Base-by-base conservation (phyloP, 2,888 invertebrate genomes). In the Heliconius ismenius region DNA sequence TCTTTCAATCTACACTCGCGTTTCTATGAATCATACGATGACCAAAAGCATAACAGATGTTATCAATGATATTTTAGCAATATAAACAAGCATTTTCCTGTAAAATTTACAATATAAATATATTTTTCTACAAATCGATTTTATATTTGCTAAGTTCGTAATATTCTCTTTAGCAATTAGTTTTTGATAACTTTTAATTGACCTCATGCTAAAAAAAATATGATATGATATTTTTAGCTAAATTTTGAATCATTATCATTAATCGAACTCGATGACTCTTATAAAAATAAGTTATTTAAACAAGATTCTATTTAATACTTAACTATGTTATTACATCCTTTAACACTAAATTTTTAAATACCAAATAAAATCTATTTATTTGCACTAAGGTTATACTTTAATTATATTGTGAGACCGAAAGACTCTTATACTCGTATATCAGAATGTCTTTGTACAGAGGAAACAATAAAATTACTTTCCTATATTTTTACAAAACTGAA, bases 121-220 rank as follows among this genome's bases (percentile, higher is more conserved):
- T 65, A 36, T 24, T 65, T 24, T 65, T 21, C 54, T 26, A 54
- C 28, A 54, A 32, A 70, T 32, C n/a, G 28, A 13, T 70, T 49
- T 4, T 21, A 21, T 68, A 69, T 54, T 28, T 54, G 21, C 49
- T 21, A 69, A 54, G 1, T 24, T 68, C 24, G 43, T 43, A 4
- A 54, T 28, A 69, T 54, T 2, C 24, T 28, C 26, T 26, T 15
- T 49, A 24, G 58, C 32, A 58, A 58, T 36, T 58, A 58, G 32
- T 58, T n/a, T 24, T 32, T 54, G 70, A 70, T 70, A 70, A 58
- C 70, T 58, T 70, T 58, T 24, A n/a, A 32, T 36, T 58, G 36
- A 70, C 54, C 70, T 58, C 58, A 32, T 36, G 21, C 13, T n/a
- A 32, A 58, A 36, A 32, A 28, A 54, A 18, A 49, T 70, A 13